A percentile compares a stretch with the other conserved stretches of the same genome.
phyloP scores from a whole-genome alignment of 1,140 invertebrate genomes.

The Trinorchestia longiramus region DNA sequence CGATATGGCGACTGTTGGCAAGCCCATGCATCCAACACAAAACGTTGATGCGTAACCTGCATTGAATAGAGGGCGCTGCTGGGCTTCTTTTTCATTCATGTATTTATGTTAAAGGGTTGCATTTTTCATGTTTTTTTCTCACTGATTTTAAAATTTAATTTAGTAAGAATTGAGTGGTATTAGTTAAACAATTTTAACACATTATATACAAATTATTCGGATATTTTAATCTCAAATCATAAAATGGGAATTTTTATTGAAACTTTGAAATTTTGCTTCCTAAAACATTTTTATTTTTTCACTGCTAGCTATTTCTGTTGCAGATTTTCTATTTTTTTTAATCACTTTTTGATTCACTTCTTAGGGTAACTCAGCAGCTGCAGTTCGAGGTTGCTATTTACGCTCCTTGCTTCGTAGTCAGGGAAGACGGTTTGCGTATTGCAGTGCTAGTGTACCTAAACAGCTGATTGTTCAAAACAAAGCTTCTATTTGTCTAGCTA shows the following conservation, averaged over 20 bases:
- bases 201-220: neutral
- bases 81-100: neutral
- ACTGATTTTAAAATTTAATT: neutral
- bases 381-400: slow-evolving; percentile 5
- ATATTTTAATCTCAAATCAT: neutral
- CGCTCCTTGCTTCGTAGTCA: neutral
- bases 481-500: neutral
- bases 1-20: neutral
- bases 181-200: neutral
- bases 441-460: slow-evolving; percentile 27
- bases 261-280: neutral
- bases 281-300: neutral
- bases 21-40: neutral
- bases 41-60: neutral
- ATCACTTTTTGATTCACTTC: neutral
- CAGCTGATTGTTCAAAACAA: slow-evolving; percentile 55
- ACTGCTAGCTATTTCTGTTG: neutral
- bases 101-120: neutral
- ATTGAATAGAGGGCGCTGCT: neutral
- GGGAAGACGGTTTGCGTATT: slow-evolving; percentile 30
- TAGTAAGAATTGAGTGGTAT: neutral
- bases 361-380: neutral
- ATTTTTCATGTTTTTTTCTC: neutral
- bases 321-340: neutral
- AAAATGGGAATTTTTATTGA: neutral